Percentiles rank a stretch among this genome's conserved stretches.
These are phyloP conservation scores for Exaiptasia diaphana DNA, from an alignment of 64 coral and sea anemone species.

Conservation along the genomic window DNA sequence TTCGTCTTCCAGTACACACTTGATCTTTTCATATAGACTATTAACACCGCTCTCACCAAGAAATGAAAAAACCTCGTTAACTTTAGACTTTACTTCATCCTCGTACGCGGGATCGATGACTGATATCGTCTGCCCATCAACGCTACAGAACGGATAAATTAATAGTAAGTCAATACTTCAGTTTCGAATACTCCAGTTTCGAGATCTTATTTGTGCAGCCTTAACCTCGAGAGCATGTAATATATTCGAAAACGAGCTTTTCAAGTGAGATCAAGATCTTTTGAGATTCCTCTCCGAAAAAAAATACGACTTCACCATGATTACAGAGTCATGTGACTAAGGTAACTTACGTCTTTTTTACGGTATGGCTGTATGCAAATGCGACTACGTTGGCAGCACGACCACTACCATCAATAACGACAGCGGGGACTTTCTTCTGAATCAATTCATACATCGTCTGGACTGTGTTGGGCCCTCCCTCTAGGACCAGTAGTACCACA, in stretches of 20 bases:
- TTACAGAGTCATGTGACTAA: no score
- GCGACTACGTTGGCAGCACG: conserved; percentile 88
- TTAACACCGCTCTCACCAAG: conserved; percentile 60
- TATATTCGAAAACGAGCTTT: no score
- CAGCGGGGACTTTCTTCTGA: conserved; percentile 95
- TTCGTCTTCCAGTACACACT: conserved; percentile 81
- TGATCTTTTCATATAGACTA: conserved; percentile 75
- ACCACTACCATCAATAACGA: conserved; percentile 97
- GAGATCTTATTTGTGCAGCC: no score
- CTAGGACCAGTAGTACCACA: conserved; percentile 88
- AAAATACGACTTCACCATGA: no score
- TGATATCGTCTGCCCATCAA: conserved; percentile 48
- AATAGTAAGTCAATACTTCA: no score
- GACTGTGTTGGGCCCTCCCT: conserved; percentile 87
- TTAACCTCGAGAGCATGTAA: no score
- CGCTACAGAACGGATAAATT: no score
- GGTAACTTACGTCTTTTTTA: conserved; percentile 74
- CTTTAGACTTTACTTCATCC: conserved; percentile 70
- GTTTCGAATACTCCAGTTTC: no score
- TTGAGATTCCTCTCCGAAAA: no score
- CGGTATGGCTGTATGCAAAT: conserved; percentile 90
- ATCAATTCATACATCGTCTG: conserved; percentile 93
- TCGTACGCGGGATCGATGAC: conserved; percentile 83
- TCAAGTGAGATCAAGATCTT: no score
- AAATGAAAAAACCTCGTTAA: conserved; percentile 76